These are phyloP conservation scores for Caprella mutica DNA, from an alignment of 2,888 invertebrate species.

Conservation along the genomic window DNA sequence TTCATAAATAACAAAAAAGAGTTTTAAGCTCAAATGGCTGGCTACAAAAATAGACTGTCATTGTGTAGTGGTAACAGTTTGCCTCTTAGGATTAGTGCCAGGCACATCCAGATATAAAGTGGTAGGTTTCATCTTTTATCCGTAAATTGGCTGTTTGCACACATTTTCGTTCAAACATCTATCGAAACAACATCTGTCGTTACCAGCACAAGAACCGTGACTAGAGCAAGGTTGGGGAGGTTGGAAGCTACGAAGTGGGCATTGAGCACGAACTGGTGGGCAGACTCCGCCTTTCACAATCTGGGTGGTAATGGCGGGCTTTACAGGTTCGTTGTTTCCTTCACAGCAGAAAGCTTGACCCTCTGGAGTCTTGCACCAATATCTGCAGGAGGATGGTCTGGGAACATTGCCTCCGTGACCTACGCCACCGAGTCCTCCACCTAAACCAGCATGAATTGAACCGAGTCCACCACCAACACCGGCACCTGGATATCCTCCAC, in stretches of 20 bases:
- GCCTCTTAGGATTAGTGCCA: too few relatives aligned
- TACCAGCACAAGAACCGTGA: not conserved
- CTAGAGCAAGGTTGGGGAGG: conserved; percentile 7
- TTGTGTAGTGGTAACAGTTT: too few relatives aligned
- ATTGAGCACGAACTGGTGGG: not conserved
- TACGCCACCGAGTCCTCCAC: not conserved
- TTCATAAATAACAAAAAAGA: too few relatives aligned
- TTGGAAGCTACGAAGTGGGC: not conserved
- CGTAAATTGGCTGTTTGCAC: not conserved
- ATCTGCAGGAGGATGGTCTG: too few relatives aligned
- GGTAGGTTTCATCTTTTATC: too few relatives aligned
- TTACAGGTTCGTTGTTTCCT: not conserved
- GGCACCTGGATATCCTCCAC: too few relatives aligned
- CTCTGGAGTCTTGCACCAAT: conserved; percentile 10
- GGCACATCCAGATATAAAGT: too few relatives aligned
- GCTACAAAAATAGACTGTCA: too few relatives aligned
- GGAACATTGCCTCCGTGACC: not conserved
- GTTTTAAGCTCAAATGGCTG: too few relatives aligned
- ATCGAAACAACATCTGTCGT: conserved; percentile 2
- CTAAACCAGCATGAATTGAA: too few relatives aligned
- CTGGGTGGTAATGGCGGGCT: not conserved
- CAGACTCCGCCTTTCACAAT: not conserved
- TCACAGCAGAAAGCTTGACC: conserved; percentile 8
- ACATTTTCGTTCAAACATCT: conserved; percentile 4
- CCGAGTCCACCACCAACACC: not conserved